Base-by-base conservation (phyloP, 2,797 vertebrate genomes). In the Calcarius lapponicus region DNA sequence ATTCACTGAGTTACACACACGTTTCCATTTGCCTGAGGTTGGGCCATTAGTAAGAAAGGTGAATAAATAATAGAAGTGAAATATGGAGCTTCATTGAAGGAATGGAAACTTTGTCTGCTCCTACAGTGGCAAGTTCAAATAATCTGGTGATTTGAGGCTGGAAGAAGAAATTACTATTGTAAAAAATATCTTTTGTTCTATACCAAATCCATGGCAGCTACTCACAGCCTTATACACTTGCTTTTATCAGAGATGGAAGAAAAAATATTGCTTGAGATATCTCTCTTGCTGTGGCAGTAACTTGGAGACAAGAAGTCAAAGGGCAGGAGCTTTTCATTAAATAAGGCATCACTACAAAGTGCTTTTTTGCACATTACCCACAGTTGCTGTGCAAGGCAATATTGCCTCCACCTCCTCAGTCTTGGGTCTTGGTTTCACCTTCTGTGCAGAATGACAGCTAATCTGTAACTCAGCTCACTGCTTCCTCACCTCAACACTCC, bases 311-410 rank as follows among this genome's bases (percentile, higher is more conserved):
- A 91, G 82, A 57, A 90, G 82, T 76, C 80, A 90, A 71, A 90
- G 90, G 70, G 74, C 64, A 84, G 48, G 57, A 82, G 70, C 53
- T 93, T 86, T 84, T 86, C 78, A 95, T 94, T 85, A 88, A 90
- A 70, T 28, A 56, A 92, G 56, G 34, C 78, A 79, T 73, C 61
- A 14, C 48, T 50, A 60, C 48, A 67, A 88, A 90, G 51, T 66
- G 58, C 38, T 90, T 96, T 91, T 93, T 69, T 79, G 70, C 70
- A 57, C 38, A 32, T 85, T 90, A 36, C 45, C 53, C 48, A 57
- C 43, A 40, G 76, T 31, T 25, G 43, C 29, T 36, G 38, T 13
- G 57, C 0, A 3, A 95, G 61, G 51, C 65, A 81, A 61, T 48
- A 92, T 60, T 85, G 62, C 69, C 56, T 80, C 92, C 56, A 48